Conservation (phyloP, 1,140 invertebrate species). For the Ips nitidus region DNA sequence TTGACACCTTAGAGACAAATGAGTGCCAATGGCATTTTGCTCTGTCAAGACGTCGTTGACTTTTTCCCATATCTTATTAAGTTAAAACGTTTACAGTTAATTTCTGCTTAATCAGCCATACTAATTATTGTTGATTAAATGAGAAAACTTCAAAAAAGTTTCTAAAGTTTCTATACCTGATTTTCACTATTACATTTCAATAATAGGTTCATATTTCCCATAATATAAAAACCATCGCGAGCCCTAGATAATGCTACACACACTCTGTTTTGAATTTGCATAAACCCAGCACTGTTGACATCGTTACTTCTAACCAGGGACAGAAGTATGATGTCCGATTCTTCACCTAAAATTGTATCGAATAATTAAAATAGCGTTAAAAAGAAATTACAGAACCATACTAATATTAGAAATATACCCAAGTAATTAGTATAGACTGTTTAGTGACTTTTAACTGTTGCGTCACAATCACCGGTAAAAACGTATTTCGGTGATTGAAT, state of each 20-base stretch:
- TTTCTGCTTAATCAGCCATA: too few species aligned
- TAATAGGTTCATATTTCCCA: constrained; percentile 55
- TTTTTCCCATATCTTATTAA: constrained; percentile 21
- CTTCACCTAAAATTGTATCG: constrained; percentile 59
- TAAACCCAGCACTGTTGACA: constrained; percentile 73
- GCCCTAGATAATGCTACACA: constrained; percentile 85
- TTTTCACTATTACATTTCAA: constrained; percentile 35
- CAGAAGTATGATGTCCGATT: constrained; percentile 80
- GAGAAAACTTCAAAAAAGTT: too few species aligned
- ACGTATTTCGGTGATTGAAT: too few species aligned
- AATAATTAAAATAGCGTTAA: neutral
- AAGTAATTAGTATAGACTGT: too few species aligned
- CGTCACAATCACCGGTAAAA: too few species aligned
- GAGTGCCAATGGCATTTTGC: constrained; percentile 51
- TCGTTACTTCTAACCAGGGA: constrained; percentile 78
- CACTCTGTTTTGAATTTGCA: constrained; percentile 73
- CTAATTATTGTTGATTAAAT: too few species aligned
- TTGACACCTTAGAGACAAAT: constrained; percentile 55
- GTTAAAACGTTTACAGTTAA: too few species aligned
- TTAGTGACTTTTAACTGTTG: too few species aligned
- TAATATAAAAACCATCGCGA: constrained; percentile 67
- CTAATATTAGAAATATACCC: too few species aligned
- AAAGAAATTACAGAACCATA: neutral
- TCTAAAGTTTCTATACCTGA: constrained; percentile 27
- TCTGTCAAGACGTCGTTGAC: constrained; percentile 14